Conservation (phyloP, 64 coral and sea anemone genomes). For the Anthopleura sola region DNA sequence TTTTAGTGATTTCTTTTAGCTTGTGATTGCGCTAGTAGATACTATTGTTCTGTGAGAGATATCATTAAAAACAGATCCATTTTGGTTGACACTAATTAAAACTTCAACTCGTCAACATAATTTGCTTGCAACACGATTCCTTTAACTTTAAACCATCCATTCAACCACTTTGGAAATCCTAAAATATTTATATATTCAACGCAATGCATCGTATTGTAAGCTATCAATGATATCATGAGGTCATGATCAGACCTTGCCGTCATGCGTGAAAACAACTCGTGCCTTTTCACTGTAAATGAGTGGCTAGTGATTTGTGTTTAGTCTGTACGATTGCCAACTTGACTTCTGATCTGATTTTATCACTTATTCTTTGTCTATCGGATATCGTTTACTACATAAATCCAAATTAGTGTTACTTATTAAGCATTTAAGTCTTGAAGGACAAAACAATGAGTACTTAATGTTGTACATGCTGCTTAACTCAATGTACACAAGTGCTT, state of each 20-base stretch:
- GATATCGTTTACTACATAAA: not conserved
- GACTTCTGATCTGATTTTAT: not conserved
- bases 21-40: not conserved
- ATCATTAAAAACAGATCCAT: conserved; percentile 30
- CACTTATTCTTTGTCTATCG: not conserved
- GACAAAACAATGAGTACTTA: not conserved
- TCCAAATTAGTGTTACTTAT: not conserved
- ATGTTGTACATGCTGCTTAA: too few relatives aligned
- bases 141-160: not conserved
- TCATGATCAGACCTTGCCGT: not conserved
- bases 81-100: conserved; percentile 21
- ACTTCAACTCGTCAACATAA: not conserved
- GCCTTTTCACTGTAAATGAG: not conserved
- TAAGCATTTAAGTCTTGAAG: not conserved
- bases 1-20: not conserved
- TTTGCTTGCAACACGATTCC: not conserved
- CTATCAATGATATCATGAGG: too few relatives aligned
- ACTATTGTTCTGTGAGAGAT: not conserved
- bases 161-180: not conserved
- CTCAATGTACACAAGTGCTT: too few relatives aligned
- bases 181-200: not conserved
- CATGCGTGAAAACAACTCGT: not conserved
- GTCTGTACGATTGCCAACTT: not conserved
- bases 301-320: not conserved
- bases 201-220: not conserved